These are phyloP conservation scores for Cirrhinus mrigala DNA, from an alignment of 2,797 vertebrate genomes.

Conservation along the genomic window DNA sequence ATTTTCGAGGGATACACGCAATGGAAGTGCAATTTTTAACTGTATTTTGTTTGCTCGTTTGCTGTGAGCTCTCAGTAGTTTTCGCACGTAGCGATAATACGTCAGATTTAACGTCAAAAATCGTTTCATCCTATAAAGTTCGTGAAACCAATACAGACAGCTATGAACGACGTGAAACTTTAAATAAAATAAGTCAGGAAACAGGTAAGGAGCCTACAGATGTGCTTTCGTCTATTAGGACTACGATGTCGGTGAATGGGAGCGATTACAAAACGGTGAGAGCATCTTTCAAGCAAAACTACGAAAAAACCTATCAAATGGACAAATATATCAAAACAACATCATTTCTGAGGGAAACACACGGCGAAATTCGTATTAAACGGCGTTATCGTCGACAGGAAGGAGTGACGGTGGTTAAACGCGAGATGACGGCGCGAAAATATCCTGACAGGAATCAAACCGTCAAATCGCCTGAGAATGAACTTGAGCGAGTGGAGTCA, in stretches of 20 bases:
- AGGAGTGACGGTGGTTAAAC: not conserved
- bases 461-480: not conserved
- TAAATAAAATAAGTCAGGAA: not conserved
- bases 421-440: not conserved
- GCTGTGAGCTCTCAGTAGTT: conserved; percentile 42
- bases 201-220: conserved; percentile 9
- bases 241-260: not conserved
- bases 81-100: not conserved
- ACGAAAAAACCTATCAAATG: not conserved
- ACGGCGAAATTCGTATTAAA: not conserved
- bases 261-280: not conserved
- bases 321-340: not conserved
- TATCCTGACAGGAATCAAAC: not conserved
- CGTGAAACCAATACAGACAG: conserved; percentile 44
- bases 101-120: conserved; percentile 41
- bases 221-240: not conserved
- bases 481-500: conserved; percentile 30
- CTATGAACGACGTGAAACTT: conserved; percentile 53
- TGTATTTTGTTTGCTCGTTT: conserved; percentile 46
- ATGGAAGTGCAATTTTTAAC: conserved; percentile 40
- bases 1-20: conserved; percentile 8
- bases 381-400: conserved; percentile 16
- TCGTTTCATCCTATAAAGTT: conserved; percentile 39
- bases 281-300: conserved; percentile 30
- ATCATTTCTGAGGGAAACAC: not conserved